phyloP scores from a whole-genome alignment of 2,797 vertebrate species.

The Rhinophrynus dorsalis region DNA sequence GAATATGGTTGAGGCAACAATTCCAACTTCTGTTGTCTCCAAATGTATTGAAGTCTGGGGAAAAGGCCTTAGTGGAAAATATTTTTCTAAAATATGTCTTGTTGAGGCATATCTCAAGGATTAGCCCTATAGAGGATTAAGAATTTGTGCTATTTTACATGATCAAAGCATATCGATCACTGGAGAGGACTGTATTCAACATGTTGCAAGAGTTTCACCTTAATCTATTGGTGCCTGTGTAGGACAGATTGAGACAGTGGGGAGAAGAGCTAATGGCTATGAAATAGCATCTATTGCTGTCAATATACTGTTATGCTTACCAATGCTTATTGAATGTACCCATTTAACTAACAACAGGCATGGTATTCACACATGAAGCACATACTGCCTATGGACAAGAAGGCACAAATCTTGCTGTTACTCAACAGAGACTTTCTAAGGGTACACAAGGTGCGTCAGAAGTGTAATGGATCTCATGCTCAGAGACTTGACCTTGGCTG shows the following conservation, averaged over 20 bases:
- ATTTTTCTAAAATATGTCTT: background rate
- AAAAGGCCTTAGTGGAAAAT: background rate
- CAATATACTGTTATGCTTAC: background rate
- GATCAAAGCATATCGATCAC: background rate
- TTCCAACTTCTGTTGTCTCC: background rate
- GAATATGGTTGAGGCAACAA: background rate
- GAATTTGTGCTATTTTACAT: background rate
- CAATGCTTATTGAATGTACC: no score
- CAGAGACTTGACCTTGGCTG: conserved; percentile 17
- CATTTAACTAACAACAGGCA: background rate
- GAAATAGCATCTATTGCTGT: background rate
- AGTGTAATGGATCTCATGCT: background rate
- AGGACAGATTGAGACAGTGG: background rate
- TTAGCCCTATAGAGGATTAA: background rate
- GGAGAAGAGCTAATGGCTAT: background rate
- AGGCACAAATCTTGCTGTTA: background rate
- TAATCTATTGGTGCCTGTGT: background rate
- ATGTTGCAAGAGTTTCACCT: background rate
- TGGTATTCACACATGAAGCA: background rate
- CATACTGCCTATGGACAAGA: background rate
- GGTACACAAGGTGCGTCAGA: background rate
- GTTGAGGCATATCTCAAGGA: background rate
- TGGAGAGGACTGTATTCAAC: background rate
- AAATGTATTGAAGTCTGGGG: background rate
- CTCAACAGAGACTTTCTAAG: background rate